Evolutionary conservation across 2,888 invertebrate species (phyloP), one percentile per base, ranked within the genome.

Genomic region (Mesochorus sp.): DNA sequence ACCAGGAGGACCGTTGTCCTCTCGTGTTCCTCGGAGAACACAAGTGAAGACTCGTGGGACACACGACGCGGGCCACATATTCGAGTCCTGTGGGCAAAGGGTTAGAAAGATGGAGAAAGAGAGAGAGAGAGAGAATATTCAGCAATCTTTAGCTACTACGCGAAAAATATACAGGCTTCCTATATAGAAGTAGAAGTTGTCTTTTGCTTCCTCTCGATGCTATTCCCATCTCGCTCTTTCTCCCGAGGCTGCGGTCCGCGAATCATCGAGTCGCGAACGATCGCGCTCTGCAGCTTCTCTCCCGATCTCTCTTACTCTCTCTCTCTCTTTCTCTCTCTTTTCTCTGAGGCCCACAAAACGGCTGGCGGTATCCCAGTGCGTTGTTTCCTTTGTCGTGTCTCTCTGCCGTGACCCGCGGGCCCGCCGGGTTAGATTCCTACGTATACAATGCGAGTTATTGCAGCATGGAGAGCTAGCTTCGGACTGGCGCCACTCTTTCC

Each of bases 361-460:
- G 66, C 73, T 59, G 64, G 47, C 71, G 76, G 81, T 80, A 80
- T 82, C 81, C 78, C 75, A 77, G 79, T 80, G 74, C 80, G 80
- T 80, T 77, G 77, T 78, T 80, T 80, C 80, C 78, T 79, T 80
- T 82, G 82, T 85, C 85, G 85, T 86, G 82, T 84, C 82, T 84
- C 82, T 85, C 83, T 83, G 82, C 81, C 85, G 86, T 90, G 90
- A 90, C 90, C 90, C 86, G 85, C 85, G 84, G 85, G 88, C 84
- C 88, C 87, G 88, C 87, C 88, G 88, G 89, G 90, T 90, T 90
- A 89, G 89, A 88, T 90, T 89, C 89, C 88, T 89, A 86, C 86
- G 86, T 88, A 88, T 87, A 89, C 90, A 90, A 90, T 90, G 89
- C 89, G 88, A 90, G 90, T 90, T 90, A 90, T 90, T 90, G 89